Percentiles rank a stretch among this genome's conserved stretches.
These are phyloP conservation scores for Picathartes gymnocephalus DNA, from an alignment of 2,113 vertebrate genomes.

Conservation along the genomic window DNA sequence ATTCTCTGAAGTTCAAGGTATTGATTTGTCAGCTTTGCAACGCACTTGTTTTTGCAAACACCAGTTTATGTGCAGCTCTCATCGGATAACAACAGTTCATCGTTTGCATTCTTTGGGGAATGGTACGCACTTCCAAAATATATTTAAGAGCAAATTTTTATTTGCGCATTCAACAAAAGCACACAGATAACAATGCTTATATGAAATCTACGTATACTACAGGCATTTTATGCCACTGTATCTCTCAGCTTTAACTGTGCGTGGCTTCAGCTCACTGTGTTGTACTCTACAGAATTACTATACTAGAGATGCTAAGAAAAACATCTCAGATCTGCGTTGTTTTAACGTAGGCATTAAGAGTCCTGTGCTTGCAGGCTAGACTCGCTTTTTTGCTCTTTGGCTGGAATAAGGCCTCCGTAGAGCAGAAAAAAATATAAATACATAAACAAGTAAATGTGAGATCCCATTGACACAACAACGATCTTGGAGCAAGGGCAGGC, in stretches of 20 bases:
- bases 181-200: not conserved
- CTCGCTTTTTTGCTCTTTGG: not conserved
- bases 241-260: fast-evolving
- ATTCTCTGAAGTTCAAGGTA: not conserved
- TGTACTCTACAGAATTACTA: not conserved
- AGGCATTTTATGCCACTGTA: not conserved
- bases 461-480: fast-evolving
- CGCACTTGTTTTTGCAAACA: not conserved
- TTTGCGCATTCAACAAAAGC: not conserved
- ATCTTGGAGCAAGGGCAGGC: not conserved
- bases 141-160: not conserved
- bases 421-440: not conserved
- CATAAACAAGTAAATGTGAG: fast-evolving
- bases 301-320: not conserved
- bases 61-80: not conserved
- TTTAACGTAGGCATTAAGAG: not conserved
- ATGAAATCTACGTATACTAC: not conserved
- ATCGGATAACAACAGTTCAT: not conserved
- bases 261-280: not conserved
- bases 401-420: not conserved
- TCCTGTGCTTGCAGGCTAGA: no score
- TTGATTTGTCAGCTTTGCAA: not conserved
- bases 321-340: not conserved
- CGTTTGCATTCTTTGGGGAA: not conserved
- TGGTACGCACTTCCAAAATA: fast-evolving